These are phyloP conservation scores for Acanthornis magna DNA, from an alignment of 2,797 vertebrate genomes.

Conservation along the genomic window DNA sequence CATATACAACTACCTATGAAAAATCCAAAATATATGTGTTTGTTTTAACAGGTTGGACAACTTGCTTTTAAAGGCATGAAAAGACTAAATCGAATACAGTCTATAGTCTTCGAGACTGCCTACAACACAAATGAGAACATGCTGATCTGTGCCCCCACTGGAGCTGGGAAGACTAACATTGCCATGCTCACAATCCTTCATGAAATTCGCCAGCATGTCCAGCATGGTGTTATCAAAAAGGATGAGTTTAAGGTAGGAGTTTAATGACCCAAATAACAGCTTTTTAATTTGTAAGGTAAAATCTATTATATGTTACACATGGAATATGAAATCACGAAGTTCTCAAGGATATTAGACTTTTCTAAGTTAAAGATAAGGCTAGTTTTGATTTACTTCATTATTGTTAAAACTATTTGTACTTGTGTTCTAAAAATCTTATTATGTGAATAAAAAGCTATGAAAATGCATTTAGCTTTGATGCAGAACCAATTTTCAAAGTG, in stretches of 20 bases:
- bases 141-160: constrained; percentile 95
- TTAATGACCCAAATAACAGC: constrained; percentile 13
- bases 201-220: constrained; percentile 93
- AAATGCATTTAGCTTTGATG: constrained; percentile 70
- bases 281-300: constrained; percentile 49
- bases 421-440: constrained; percentile 70
- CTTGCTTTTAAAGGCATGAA: constrained; percentile 95
- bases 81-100: constrained; percentile 93
- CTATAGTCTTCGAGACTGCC: constrained; percentile 95
- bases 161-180: constrained; percentile 98
- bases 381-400: constrained; percentile 61
- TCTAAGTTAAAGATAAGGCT: constrained; percentile 33
- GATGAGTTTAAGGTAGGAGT: constrained; percentile 94
- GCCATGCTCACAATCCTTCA: constrained; percentile 95
- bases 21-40: not conserved
- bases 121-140: constrained; percentile 99
- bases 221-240: constrained; percentile 92
- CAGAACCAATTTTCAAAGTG: constrained; percentile 69
- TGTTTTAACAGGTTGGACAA: constrained; percentile 86
- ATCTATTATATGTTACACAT: not conserved
- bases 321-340: constrained; percentile 38
- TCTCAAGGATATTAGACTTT: constrained; percentile 53
- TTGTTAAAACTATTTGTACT: constrained; percentile 47
- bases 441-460: constrained; percentile 64
- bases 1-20: not conserved